Conservation (phyloP, 2,797 vertebrate genomes). For the Perdix hodgsoniae region DNA sequence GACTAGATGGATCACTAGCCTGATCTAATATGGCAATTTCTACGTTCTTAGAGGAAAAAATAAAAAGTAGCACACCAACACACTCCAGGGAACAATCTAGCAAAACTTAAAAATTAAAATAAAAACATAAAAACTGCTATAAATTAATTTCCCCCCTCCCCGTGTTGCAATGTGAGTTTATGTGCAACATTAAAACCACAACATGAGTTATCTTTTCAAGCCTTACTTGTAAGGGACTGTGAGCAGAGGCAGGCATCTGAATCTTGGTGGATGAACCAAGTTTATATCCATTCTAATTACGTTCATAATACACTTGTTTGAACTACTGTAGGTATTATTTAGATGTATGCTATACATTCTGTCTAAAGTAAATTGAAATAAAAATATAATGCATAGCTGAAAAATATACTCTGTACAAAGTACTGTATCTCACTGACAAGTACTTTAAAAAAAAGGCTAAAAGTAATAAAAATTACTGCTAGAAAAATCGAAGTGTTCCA, state of each 20-base stretch:
- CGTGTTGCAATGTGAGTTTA: constrained; percentile 54
- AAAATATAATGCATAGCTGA: constrained; percentile 72
- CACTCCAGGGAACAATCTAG: not conserved
- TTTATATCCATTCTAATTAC: constrained; percentile 69
- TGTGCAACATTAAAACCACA: constrained; percentile 47
- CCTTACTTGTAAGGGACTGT: not conserved
- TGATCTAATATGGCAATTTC: not conserved
- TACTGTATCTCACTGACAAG: constrained; percentile 69
- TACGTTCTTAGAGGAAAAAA: not conserved
- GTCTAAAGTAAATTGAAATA: constrained; percentile 80
- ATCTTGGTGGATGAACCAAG: constrained; percentile 8
- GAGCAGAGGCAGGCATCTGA: constrained; percentile 35
- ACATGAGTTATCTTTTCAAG: constrained; percentile 57
- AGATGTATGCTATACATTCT: constrained; percentile 68
- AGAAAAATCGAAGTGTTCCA: constrained; percentile 78
- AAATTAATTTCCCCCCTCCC: constrained; percentile 38
- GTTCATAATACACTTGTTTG: constrained; percentile 58
- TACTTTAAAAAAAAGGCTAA: constrained; percentile 69
- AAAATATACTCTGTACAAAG: constrained; percentile 70
- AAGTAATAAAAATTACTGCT: constrained; percentile 80
- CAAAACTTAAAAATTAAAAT: constrained; percentile 54
- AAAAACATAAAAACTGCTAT: constrained; percentile 34
- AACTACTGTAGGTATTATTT: constrained; percentile 59
- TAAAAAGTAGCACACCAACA: not conserved
- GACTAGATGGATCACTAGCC: not conserved